A percentile compares a stretch with the other conserved stretches of the same genome.
These are phyloP conservation scores for Mnemiopsis leidyi DNA, from an alignment of 37 sponge, comb jelly and placozoan genomes.

Conservation along the genomic window DNA sequence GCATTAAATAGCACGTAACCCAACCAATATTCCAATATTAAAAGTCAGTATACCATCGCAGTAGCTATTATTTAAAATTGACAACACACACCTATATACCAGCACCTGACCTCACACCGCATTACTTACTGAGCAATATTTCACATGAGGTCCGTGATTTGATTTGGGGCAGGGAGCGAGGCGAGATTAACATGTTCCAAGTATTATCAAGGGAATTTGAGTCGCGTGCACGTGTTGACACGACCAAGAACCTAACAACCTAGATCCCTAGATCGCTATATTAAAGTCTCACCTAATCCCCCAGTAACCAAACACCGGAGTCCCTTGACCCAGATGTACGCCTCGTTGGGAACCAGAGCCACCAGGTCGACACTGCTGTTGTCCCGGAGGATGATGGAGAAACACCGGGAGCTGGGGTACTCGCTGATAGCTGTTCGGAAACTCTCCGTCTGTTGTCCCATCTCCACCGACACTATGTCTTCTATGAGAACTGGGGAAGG, in stretches of 20 bases:
- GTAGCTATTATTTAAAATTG: too few species aligned
- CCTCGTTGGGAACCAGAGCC: constrained; percentile 62
- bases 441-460: constrained; percentile 64
- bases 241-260: neutral
- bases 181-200: too few species aligned
- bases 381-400: constrained; percentile 53
- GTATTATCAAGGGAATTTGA: neutral
- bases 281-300: constrained; percentile 5
- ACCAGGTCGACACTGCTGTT: constrained; percentile 55
- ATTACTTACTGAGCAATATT: too few species aligned
- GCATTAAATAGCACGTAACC: neutral
- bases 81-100: too few species aligned
- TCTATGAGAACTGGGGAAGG: neutral
- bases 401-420: constrained; percentile 61
- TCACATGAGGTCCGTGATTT: too few species aligned
- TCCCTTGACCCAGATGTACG: constrained; percentile 65
- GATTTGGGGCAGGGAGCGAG: too few species aligned
- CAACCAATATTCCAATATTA: neutral
- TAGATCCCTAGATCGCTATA: too few species aligned
- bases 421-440: constrained; percentile 58
- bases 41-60: neutral
- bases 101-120: too few species aligned
- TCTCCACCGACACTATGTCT: constrained; percentile 52
- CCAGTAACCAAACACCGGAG: constrained; percentile 54
- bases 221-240: neutral